A percentile compares a stretch with the other conserved stretches of the same genome.
phyloP scores from a whole-genome alignment of 1,140 invertebrate genomes.

The Camponotus pennsylvanicus region DNA sequence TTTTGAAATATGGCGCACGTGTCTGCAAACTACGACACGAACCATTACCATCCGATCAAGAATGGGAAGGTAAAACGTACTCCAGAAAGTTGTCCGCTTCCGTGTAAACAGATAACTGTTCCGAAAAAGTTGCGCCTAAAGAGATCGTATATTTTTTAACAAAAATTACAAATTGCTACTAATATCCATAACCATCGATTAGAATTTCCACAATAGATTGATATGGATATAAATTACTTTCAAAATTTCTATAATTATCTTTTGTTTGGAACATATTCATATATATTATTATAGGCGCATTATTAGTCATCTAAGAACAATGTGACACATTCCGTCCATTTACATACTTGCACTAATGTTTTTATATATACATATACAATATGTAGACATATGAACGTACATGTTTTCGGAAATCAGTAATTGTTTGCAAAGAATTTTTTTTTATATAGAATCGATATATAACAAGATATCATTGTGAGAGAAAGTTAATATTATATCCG shows the following conservation, averaged over 20 bases:
- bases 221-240: not conserved
- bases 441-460: not conserved
- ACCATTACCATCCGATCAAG: conserved; percentile 87
- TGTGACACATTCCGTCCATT: conserved; percentile 55
- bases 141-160: not conserved
- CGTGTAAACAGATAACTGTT: conserved; percentile 54
- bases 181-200: not conserved
- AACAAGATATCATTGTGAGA: not conserved
- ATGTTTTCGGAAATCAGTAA: conserved; percentile 5
- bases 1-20: conserved; percentile 90
- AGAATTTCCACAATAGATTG: not conserved
- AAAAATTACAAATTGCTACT: not conserved
- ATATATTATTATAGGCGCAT: not conserved
- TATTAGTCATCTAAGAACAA: conserved; percentile 16
- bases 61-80: conserved; percentile 88
- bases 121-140: conserved; percentile 1
- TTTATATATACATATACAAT: conserved; percentile 2
- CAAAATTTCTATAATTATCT: not conserved
- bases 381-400: not conserved
- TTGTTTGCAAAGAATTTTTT: not conserved
- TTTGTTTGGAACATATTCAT: conserved; percentile 2
- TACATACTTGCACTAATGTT: conserved; percentile 13
- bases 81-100: conserved; percentile 88
- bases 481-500: conserved; percentile 34
- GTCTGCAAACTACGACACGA: conserved; percentile 89